Percentiles rank a stretch among this genome's conserved stretches.
phyloP scores from a whole-genome alignment of 2,113 vertebrate genomes.

The Eubucco bourcierii region DNA sequence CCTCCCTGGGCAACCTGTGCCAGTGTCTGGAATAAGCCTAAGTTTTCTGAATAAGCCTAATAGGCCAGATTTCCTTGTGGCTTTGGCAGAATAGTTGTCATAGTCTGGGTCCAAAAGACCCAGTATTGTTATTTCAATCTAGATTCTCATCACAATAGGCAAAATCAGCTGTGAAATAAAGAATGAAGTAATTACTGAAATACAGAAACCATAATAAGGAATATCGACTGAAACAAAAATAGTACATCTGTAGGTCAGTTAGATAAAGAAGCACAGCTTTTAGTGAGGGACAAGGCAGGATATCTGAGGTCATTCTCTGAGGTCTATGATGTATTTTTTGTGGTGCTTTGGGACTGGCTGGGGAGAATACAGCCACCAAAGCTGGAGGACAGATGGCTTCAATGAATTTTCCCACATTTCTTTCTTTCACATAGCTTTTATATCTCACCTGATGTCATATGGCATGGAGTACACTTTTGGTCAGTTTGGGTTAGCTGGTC shows the following conservation, averaged over 20 bases:
- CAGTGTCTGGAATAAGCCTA: no score
- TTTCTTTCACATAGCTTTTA: no score
- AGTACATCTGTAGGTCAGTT: background rate
- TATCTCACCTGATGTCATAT: no score
- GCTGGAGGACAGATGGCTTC: no score
- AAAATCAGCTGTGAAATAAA: background rate
- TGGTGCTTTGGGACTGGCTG: no score
- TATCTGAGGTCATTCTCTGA: fast-evolving
- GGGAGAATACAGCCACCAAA: no score
- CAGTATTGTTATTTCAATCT: background rate
- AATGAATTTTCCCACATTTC: no score
- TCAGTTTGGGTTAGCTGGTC: no score
- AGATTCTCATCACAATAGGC: background rate
- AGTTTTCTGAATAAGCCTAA: background rate
- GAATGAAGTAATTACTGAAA: background rate
- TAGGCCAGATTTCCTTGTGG: background rate
- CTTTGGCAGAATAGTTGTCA: background rate
- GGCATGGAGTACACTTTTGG: no score
- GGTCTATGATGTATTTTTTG: fast-evolving
- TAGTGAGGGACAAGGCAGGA: background rate
- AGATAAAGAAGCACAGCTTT: background rate
- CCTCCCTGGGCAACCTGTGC: no score
- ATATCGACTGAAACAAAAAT: background rate
- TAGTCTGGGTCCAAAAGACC: background rate
- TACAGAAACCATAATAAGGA: background rate